phyloP scores from a whole-genome alignment of 23 tunicate genomes.

The Oikopleura dioica region DNA sequence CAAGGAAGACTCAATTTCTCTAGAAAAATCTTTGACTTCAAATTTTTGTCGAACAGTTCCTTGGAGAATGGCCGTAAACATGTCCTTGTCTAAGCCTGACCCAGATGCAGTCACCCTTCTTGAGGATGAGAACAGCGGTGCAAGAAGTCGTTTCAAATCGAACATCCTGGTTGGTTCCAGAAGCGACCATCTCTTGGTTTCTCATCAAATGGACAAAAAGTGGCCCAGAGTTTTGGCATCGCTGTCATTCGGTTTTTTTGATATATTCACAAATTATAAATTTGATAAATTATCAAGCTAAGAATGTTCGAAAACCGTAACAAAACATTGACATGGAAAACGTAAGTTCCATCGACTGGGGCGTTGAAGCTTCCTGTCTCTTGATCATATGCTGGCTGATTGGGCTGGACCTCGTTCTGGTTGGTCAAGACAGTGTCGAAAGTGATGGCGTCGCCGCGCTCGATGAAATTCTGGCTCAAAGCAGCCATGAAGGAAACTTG shows the following conservation, averaged over 20 bases:
- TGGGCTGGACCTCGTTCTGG: neutral
- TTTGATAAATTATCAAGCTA: neutral
- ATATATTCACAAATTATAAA: neutral
- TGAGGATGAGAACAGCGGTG: constrained; percentile 33
- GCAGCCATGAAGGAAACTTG: constrained; percentile 92
- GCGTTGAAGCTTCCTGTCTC: constrained; percentile 64
- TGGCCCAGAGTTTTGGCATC: constrained; percentile 53
- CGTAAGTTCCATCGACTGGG: constrained; percentile 67
- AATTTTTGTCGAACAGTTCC: too few species aligned
- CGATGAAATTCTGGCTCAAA: constrained; percentile 31
- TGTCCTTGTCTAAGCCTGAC: constrained; percentile 68
- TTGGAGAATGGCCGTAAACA: constrained; percentile 50
- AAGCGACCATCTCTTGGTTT: constrained; percentile 45
- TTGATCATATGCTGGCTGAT: constrained; percentile 30
- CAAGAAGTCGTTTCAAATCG: constrained; percentile 55
- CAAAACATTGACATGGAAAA: constrained; percentile 50
- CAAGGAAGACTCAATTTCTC: too few species aligned
- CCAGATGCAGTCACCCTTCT: constrained; percentile 75
- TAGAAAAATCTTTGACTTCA: too few species aligned
- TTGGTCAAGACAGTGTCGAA: constrained; percentile 79
- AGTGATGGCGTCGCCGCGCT: constrained; percentile 35
- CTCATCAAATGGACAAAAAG: constrained; percentile 52
- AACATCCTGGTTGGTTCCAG: constrained; percentile 62
- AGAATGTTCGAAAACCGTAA: constrained; percentile 2
- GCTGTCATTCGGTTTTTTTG: neutral